A percentile compares a stretch with the other conserved stretches of the same genome.
Evolutionary conservation across 2,113 vertebrate genomes (phyloP).

Genomic region (Lasiurus cinereus): DNA sequence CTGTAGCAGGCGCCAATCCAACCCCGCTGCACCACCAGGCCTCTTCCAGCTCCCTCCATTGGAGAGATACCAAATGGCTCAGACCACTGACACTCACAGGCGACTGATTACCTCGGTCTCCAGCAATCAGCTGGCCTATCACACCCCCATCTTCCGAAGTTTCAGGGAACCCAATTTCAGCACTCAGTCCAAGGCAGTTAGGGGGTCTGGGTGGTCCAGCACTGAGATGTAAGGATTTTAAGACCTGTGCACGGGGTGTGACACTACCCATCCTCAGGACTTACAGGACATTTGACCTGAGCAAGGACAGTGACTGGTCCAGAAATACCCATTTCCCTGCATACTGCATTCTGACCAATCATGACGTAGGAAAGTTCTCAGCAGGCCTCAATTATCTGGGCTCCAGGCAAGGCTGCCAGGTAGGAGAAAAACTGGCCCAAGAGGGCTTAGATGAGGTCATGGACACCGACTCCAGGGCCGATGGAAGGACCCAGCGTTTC

Average conservation of each 20-base stretch:
- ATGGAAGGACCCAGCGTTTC: background rate
- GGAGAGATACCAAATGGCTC: rapidly evolving
- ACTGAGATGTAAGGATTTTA: background rate
- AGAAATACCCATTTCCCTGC: background rate
- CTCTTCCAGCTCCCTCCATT: background rate
- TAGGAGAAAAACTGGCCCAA: background rate
- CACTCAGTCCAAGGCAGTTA: background rate
- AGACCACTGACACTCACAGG: rapidly evolving
- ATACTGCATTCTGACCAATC: rapidly evolving
- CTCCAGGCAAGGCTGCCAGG: background rate
- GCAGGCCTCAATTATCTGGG: rapidly evolving
- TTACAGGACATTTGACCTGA: background rate
- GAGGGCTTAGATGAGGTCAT: background rate
- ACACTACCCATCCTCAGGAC: background rate
- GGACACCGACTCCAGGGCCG: background rate
- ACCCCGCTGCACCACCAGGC: background rate
- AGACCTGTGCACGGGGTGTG: rapidly evolving
- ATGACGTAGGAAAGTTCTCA: background rate
- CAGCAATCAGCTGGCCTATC: background rate
- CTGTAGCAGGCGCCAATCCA: rapidly evolving
- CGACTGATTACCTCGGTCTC: rapidly evolving
- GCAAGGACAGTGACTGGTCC: background rate
- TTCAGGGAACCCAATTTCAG: no score
- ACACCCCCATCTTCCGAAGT: background rate
- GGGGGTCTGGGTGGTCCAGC: background rate